A percentile compares a stretch with the other conserved stretches of the same genome.
Evolutionary conservation across 2,797 vertebrate species (phyloP).

Genomic region (Heliangelus exortis): DNA sequence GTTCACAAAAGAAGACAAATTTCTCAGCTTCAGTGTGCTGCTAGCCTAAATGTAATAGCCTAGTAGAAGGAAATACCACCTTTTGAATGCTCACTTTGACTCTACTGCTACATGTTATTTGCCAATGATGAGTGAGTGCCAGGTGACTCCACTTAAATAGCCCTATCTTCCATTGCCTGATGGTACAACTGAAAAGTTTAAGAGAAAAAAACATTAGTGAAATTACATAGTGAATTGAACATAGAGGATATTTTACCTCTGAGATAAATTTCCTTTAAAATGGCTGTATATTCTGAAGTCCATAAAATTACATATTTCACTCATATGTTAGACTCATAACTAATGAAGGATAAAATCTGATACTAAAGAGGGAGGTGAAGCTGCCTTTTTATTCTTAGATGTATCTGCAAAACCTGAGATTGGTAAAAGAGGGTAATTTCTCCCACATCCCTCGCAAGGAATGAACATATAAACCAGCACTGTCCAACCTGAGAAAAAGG

Average conservation of each 20-base stretch:
- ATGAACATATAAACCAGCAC: not conserved
- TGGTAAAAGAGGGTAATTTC: not conserved
- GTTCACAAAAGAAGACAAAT: not conserved
- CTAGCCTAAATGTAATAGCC: not conserved
- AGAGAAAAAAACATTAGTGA: not conserved
- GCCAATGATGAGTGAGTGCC: not conserved
- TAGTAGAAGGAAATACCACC: not conserved
- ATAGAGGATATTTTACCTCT: not conserved
- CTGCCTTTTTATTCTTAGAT: not conserved
- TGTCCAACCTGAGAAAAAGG: not conserved
- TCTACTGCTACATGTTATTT: not conserved
- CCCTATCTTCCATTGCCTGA: not conserved
- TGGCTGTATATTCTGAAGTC: not conserved
- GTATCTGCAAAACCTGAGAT: not conserved
- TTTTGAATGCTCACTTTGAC: not conserved
- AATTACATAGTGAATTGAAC: not conserved
- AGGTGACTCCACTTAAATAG: not conserved
- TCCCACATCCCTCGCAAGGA: not conserved
- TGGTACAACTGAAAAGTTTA: not conserved
- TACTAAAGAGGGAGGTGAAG: not conserved
- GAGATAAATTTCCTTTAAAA: not conserved
- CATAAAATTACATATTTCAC: not conserved
- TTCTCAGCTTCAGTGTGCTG: not conserved
- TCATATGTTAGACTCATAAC: not conserved
- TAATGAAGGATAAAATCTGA: not conserved